Conservation (phyloP, 2,797 vertebrate genomes). For the Esox masquinongy region DNA sequence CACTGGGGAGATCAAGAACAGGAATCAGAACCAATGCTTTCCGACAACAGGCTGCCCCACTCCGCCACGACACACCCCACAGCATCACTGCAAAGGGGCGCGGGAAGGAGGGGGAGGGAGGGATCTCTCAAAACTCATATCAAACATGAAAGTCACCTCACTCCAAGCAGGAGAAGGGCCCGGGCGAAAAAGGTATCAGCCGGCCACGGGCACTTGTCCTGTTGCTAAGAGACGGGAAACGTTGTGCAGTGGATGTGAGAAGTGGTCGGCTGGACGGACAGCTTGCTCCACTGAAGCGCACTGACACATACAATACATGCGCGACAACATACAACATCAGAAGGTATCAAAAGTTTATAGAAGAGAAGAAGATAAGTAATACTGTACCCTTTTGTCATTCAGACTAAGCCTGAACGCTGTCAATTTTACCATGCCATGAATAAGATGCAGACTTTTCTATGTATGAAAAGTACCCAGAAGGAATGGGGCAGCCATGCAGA, state of each 20-base stretch:
- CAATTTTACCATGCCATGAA: too few species aligned
- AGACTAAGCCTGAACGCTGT: not conserved
- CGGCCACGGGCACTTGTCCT: conserved; percentile 55
- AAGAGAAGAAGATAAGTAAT: not conserved
- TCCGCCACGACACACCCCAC: conserved; percentile 54
- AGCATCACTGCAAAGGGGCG: conserved; percentile 42
- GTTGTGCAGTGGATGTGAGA: conserved; percentile 48
- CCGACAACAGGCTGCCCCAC: conserved; percentile 65
- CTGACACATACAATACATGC: conserved; percentile 39
- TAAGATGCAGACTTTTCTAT: too few species aligned
- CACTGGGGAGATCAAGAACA: conserved; percentile 58
- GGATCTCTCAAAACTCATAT: conserved; percentile 60
- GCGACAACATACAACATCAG: conserved; percentile 34
- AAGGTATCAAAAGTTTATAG: not conserved
- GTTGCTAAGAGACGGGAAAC: conserved; percentile 74
- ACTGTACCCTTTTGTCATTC: not conserved
- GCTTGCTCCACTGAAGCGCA: conserved; percentile 51
- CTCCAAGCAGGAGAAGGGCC: conserved; percentile 61
- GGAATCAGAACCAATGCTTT: conserved; percentile 70
- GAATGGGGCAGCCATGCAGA: too few species aligned
- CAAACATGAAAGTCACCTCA: conserved; percentile 72
- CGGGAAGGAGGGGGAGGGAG: conserved; percentile 22
- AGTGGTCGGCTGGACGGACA: conserved; percentile 50
- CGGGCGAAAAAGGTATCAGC: conserved; percentile 71
- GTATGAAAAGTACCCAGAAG: too few species aligned